These are phyloP conservation scores for Oasisia sp. DNA, from an alignment of 2,888 invertebrate genomes.

Conservation along the genomic window DNA sequence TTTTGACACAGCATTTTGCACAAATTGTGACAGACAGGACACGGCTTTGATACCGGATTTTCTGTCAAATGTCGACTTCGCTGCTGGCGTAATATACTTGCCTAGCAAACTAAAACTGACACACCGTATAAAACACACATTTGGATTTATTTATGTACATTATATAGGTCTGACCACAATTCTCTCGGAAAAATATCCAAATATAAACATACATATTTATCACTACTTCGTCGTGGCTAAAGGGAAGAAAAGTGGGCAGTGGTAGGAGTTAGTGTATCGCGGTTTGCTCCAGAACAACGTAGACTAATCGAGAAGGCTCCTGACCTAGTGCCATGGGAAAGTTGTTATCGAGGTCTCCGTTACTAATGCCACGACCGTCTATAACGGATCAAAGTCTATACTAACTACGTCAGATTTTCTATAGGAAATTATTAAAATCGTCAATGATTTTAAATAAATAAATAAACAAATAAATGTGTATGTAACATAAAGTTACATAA, in stretches of 20 bases:
- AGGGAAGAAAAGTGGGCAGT: neutral
- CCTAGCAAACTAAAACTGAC: neutral
- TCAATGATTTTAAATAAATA: no score
- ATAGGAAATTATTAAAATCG: no score
- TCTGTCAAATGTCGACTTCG: neutral
- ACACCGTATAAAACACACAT: neutral
- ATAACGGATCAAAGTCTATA: neutral
- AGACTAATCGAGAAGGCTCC: neutral
- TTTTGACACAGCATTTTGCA: neutral
- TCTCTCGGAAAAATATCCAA: neutral
- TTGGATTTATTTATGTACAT: neutral
- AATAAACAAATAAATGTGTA: no score
- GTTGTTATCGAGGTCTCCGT: neutral
- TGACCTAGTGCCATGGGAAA: neutral
- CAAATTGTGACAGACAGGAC: neutral
- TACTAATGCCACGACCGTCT: neutral
- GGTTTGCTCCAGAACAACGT: neutral
- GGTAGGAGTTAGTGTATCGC: neutral
- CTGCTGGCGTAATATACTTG: neutral
- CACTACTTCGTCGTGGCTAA: neutral
- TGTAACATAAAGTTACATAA: no score
- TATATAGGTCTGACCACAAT: neutral
- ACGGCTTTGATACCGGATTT: neutral
- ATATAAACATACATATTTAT: neutral
- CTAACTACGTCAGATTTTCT: no score